Percentiles rank a stretch among this genome's conserved stretches.
phyloP scores from a whole-genome alignment of 2,888 invertebrate genomes.

The Tenthredo livida region DNA sequence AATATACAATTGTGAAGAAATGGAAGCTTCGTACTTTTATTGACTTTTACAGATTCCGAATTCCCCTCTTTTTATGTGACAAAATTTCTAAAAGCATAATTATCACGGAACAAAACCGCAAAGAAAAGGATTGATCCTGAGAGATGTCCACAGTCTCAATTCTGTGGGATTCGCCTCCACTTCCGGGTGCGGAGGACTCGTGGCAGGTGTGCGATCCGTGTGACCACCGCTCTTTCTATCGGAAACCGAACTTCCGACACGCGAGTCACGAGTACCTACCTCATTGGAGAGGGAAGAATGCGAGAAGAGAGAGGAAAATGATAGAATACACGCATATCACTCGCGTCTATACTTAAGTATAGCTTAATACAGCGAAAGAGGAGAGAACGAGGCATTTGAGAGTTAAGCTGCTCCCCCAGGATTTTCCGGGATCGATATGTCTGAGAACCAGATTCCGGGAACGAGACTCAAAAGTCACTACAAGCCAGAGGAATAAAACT shows the following conservation, averaged over 20 bases:
- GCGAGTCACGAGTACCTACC: conserved; percentile 36
- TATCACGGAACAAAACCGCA: background rate
- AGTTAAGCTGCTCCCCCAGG: conserved; percentile 9
- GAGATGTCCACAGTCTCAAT: conserved; percentile 12
- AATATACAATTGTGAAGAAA: background rate
- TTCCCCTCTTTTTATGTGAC: background rate
- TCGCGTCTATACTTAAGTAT: background rate
- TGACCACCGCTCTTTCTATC: conserved; percentile 39
- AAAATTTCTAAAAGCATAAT: background rate
- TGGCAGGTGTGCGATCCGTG: conserved; percentile 51
- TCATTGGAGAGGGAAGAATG: conserved; percentile 22
- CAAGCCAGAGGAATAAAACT: background rate
- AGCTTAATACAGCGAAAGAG: background rate
- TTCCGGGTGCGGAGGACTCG: conserved; percentile 40
- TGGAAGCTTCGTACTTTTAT: too few relatives aligned
- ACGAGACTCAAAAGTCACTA: background rate
- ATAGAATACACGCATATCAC: background rate
- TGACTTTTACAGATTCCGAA: too few relatives aligned
- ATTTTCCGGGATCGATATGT: conserved; percentile 23
- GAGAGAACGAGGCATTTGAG: conserved; percentile 13
- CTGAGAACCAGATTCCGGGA: conserved; percentile 13
- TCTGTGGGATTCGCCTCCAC: conserved; percentile 27
- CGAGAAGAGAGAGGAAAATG: background rate
- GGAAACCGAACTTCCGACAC: conserved; percentile 52
- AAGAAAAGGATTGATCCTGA: conserved; percentile 1